These are phyloP conservation scores for Branchellion lobata DNA, from an alignment of 2,888 invertebrate species.

Conservation along the genomic window DNA sequence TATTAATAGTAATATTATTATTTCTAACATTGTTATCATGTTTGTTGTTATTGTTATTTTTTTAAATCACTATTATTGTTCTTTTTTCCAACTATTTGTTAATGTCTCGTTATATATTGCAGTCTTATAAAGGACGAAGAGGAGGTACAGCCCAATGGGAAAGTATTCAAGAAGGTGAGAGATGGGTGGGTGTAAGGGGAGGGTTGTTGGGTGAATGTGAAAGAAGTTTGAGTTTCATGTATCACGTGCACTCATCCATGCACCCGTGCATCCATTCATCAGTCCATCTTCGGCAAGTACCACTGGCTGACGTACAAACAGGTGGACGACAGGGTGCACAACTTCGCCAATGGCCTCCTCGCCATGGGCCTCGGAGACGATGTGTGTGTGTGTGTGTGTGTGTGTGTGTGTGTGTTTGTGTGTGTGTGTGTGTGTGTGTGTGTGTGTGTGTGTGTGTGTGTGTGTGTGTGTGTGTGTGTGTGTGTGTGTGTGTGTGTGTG, in stretches of 20 bases:
- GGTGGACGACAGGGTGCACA: slow-evolving; percentile 73
- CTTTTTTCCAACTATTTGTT: too few species aligned
- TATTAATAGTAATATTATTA: too few species aligned
- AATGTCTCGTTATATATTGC: too few species aligned
- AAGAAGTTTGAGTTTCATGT: neutral
- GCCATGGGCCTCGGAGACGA: slow-evolving; percentile 64
- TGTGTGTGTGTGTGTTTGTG: neutral
- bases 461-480: neutral
- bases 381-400: neutral
- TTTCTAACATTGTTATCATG: too few species aligned
- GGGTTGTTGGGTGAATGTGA: too few species aligned
- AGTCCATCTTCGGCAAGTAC: slow-evolving; percentile 91
- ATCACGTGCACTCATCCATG: neutral
- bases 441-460: neutral
- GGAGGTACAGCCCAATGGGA: slow-evolving; percentile 88
- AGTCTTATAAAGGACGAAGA: slow-evolving; percentile 87
- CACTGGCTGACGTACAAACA: slow-evolving; percentile 82
- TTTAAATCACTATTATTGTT: too few species aligned
- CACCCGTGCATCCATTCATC: neutral
- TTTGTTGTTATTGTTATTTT: too few species aligned
- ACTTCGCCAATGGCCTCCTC: slow-evolving; percentile 81
- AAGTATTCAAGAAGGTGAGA: slow-evolving; percentile 70
- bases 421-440: neutral
- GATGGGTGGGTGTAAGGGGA: too few species aligned
- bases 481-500: neutral